Evolutionary conservation across 2,113 vertebrate genomes (phyloP), one percentile per base, ranked within the genome.

Genomic region (Bambusicola thoracicus): DNA sequence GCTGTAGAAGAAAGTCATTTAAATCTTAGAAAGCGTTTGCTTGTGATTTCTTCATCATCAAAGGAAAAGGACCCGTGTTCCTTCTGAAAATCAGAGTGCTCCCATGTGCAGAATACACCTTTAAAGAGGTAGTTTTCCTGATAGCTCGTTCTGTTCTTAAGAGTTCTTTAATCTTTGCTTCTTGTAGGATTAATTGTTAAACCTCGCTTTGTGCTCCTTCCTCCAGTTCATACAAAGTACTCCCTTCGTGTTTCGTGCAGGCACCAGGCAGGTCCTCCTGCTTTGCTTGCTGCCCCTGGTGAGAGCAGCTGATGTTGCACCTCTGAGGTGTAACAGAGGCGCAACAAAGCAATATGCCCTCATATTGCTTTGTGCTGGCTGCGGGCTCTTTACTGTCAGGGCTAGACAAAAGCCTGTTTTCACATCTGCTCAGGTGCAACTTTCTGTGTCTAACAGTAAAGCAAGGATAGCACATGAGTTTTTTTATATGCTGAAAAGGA

Each of bases 181-280:
- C 69, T 70, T 62, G 44, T 75, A 82, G 79, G 32, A 87, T 90
- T 88, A 94, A 87, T 92, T 86, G 63, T 70, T 81, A 68, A 91
- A 85, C 43, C 22, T 86, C 17, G 4, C 40, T 84, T 86, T 22
- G 5, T 53, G 66, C 32, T 95, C 41, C 44, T 63, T 38, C 32
- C 48, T 79, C 25, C 10, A 13, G 58, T 51, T 87, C 40, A 34
- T 38, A 20, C 3, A 46, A 65, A 21, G 20, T 32, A 32, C 55
- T 68, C 41, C 32, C 55, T 77, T 63, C 48, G 70, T 74, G n/a
- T 80, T 66, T 70, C 32, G 53, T 51, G 12, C 46, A 55, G 55
- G 12, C 11, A 2, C 46, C 8, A 49, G 40, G 40, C 46, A 61
- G 3, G 1, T 72, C 56, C 87, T 74, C 19, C 1, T 17, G 9